Percentiles rank a stretch among this genome's conserved stretches.
These are phyloP conservation scores for Amiota minor DNA, from an alignment of 2,888 invertebrate genomes.

Conservation along the genomic window DNA sequence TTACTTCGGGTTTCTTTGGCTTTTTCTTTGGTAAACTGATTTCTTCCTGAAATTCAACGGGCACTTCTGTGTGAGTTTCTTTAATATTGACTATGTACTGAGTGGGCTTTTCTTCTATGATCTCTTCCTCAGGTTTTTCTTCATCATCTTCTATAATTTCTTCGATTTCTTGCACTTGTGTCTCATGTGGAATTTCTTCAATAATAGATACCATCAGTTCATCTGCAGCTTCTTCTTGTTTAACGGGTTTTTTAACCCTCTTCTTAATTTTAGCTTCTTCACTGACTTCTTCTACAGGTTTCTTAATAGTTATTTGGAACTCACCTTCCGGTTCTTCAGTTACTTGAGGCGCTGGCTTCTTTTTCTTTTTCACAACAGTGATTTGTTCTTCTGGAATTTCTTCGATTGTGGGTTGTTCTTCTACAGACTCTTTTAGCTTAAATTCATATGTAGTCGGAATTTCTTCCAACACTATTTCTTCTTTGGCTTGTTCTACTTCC, in stretches of 20 bases:
- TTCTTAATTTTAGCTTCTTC: conserved; percentile 66
- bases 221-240: conserved; percentile 61
- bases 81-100: conserved; percentile 52
- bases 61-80: conserved; percentile 45
- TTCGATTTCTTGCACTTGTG: conserved; percentile 61
- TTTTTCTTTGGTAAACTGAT: conserved; percentile 57
- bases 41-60: conserved; percentile 59
- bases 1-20: conserved; percentile 40
- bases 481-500: conserved; percentile 43
- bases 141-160: conserved; percentile 58
- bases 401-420: conserved; percentile 47
- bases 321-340: conserved; percentile 69
- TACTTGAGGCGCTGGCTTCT: conserved; percentile 51
- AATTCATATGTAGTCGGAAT: conserved; percentile 49
- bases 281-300: conserved; percentile 60
- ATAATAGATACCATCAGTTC: conserved; percentile 64
- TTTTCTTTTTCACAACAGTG: conserved; percentile 47
- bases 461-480: conserved; percentile 55
- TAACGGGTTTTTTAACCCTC: conserved; percentile 58
- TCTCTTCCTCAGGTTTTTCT: conserved; percentile 47
- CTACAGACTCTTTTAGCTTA: conserved; percentile 48
- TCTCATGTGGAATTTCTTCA: conserved; percentile 60
- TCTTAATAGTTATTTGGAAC: conserved; percentile 57
- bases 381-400: conserved; percentile 40
- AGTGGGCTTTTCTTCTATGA: conserved; percentile 45